Percentiles rank a stretch among this genome's conserved stretches.
These are phyloP conservation scores for Steinernema scapterisci DNA, from an alignment of 2,888 invertebrate genomes.

Conservation along the genomic window DNA sequence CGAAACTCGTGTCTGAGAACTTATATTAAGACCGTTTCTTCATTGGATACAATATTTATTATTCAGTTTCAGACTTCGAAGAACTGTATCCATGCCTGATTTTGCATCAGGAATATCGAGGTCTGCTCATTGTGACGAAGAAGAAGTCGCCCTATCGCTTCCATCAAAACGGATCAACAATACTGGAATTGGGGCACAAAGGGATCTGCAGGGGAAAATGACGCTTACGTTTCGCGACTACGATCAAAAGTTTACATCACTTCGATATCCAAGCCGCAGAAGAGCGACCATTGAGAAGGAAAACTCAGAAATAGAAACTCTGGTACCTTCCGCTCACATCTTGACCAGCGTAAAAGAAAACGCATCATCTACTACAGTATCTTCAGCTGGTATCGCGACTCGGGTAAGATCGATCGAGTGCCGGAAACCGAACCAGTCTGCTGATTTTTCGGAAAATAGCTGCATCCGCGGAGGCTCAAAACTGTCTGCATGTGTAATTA, in stretches of 20 bases:
- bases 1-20: no score
- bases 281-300: constrained; percentile 11
- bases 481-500: neutral
- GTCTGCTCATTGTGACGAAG: neutral
- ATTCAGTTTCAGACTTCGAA: neutral
- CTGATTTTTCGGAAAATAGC: neutral
- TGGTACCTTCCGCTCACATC: neutral
- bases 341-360: neutral
- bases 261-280: neutral
- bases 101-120: neutral
- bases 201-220: constrained; percentile 38
- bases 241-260: constrained; percentile 36
- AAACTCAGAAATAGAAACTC: neutral
- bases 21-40: no score
- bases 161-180: constrained; percentile 34
- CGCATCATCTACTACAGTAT: neutral
- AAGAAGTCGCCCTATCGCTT: constrained; percentile 14
- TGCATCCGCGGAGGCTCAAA: constrained; percentile 2
- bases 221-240: constrained; percentile 37
- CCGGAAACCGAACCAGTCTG: neutral
- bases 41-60: no score
- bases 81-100: neutral
- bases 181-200: constrained; percentile 39
- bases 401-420: neutral
- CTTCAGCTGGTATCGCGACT: neutral